Conservation (phyloP, 2,113 vertebrate species). For the Nicator chloris region DNA sequence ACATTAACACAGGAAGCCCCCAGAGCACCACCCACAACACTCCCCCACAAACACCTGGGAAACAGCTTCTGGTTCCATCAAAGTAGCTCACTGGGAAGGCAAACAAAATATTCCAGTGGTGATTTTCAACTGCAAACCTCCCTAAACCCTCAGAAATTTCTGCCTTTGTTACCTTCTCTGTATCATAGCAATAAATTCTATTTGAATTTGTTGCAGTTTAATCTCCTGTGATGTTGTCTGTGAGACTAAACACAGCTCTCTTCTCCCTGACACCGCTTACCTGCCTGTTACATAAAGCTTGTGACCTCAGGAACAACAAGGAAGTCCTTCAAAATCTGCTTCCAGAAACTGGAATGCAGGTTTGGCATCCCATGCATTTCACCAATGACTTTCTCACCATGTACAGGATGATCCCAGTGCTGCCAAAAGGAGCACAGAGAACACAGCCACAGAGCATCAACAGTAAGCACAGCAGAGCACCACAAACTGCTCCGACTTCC, state of each 20-base stretch:
- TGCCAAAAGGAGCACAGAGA: background rate
- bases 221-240: background rate
- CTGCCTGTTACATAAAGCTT: background rate
- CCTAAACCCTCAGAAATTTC: background rate
- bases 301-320: background rate
- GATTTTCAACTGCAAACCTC: background rate
- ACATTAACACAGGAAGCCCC: background rate
- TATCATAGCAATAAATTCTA: background rate
- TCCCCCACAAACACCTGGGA: rapidly evolving
- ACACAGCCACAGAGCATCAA: rapidly evolving
- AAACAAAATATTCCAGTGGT: background rate
- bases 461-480: rapidly evolving
- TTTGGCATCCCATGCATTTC: background rate
- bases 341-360: background rate
- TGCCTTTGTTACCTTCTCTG: background rate
- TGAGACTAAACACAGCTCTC: background rate
- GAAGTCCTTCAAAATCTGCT: background rate
- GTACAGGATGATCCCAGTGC: background rate
- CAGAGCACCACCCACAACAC: no score
- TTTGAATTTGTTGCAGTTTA: background rate
- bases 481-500: background rate
- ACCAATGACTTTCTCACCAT: background rate
- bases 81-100: background rate
- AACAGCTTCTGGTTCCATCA: background rate
- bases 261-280: background rate